phyloP scores from a whole-genome alignment of 53 echinoderm and acorn worm genomes.

The Hippasteria phrygiana region DNA sequence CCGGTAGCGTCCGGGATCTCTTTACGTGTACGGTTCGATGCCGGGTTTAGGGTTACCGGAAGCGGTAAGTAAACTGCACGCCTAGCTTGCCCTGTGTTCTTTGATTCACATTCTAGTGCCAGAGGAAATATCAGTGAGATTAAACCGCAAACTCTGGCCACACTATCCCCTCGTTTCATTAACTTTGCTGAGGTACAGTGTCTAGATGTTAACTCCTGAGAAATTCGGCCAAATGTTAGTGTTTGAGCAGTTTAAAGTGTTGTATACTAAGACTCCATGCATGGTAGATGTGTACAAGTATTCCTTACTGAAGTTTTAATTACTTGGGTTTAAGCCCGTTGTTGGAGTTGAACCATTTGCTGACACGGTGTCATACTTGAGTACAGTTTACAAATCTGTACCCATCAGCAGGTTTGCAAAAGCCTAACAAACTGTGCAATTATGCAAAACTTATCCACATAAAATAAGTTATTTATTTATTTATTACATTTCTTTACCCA shows the following conservation, averaged over 20 bases:
- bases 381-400: too few relatives aligned
- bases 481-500: too few relatives aligned
- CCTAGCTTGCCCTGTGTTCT: slow-evolving; percentile 23
- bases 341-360: too few relatives aligned
- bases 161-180: slow-evolving; percentile 4
- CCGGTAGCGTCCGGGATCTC: slow-evolving; percentile 45
- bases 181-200: background rate
- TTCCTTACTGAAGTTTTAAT: too few relatives aligned
- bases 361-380: too few relatives aligned
- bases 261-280: background rate
- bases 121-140: slow-evolving; percentile 17
- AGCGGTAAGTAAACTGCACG: slow-evolving; percentile 41
- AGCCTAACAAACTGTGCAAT: too few relatives aligned
- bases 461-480: too few relatives aligned
- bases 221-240: background rate
- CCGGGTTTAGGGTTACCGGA: slow-evolving; percentile 40
- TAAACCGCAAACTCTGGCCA: slow-evolving; percentile 20
- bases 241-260: background rate
- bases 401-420: too few relatives aligned
- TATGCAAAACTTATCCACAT: too few relatives aligned
- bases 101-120: slow-evolving; percentile 3
- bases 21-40: slow-evolving; percentile 57
- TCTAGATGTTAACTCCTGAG: background rate
- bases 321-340: too few relatives aligned
- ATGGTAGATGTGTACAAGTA: too few relatives aligned